phyloP scores from a whole-genome alignment of 2,113 vertebrate genomes.

The Cyprinodon variegatus region DNA sequence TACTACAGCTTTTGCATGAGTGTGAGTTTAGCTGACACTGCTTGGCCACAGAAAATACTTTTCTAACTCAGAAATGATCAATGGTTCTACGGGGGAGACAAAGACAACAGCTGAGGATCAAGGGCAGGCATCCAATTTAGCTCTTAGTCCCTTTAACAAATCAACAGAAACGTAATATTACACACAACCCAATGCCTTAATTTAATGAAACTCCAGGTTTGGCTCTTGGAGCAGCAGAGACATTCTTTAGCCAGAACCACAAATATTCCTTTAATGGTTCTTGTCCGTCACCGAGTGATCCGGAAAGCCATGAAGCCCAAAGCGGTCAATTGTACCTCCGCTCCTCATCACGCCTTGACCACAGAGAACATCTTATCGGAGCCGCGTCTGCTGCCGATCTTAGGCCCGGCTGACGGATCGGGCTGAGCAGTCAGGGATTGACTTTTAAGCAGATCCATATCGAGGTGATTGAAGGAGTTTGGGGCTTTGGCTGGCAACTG shows the following conservation, averaged over 20 bases:
- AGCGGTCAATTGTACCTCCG: constrained; percentile 28
- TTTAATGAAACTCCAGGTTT: constrained; percentile 18
- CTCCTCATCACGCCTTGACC: constrained; percentile 51
- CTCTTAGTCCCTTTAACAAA: constrained; percentile 31
- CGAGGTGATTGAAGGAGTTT: constrained; percentile 60
- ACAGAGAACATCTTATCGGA: constrained; percentile 66
- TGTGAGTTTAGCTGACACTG: constrained; percentile 45
- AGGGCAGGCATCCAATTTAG: constrained; percentile 48
- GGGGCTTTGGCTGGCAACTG: constrained; percentile 54
- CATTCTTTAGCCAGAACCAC: constrained; percentile 28
- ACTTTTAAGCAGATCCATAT: constrained; percentile 73
- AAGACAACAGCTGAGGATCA: constrained; percentile 19
- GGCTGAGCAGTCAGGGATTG: constrained; percentile 33
- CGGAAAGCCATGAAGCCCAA: constrained; percentile 36
- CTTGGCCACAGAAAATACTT: constrained; percentile 11
- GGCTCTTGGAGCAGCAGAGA: constrained; percentile 31
- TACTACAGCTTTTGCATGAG: constrained; percentile 10
- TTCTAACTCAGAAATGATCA: constrained; percentile 5
- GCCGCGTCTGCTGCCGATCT: constrained; percentile 45
- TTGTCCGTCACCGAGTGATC: constrained; percentile 30
- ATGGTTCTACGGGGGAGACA: constrained; percentile 8
- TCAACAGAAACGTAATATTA: constrained; percentile 22
- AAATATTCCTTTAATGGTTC: constrained; percentile 44
- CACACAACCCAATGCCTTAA: constrained; percentile 9
- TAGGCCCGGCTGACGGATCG: constrained; percentile 66